Base-by-base conservation (phyloP, 35 echinoderm and acorn worm genomes). In the Chiridota heheva region DNA sequence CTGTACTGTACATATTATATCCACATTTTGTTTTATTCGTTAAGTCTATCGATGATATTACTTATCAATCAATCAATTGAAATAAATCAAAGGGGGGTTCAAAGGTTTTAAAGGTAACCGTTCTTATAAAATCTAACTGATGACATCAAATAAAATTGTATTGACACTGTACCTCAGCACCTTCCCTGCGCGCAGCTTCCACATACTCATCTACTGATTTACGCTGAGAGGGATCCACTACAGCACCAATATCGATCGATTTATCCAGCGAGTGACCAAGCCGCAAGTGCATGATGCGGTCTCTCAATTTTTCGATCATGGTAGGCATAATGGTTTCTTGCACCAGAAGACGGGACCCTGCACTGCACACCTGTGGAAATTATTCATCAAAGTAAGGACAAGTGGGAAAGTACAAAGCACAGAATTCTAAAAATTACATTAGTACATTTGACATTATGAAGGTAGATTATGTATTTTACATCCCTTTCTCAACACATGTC, bases 261-360 rank as follows among this genome's bases (percentile, higher is more conserved):
- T 98, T 98, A 41, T 91, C 95, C 73, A 91, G 51, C 16, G 95
- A 98, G 67, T 98, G 79, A 10, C 95, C 95, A 13, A 91, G 73
- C 7, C 95, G 64, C 1, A 98, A 77, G 58, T 91, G 80, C 59
- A 83, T 70, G 42, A 98, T 91, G 30, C 95, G 60, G 58, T 91
- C 95, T 36, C 89, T 76, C 20, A 98, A 68, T 63, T 98, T 98
- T 0, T 87, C 89, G 27, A 91, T 73, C 53, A 98, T 43, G 15
- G 72, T 81, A 32, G 73, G 15, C 29, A 70, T 74, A 5, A 91
- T 72, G 0, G 84, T 91, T 62, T 98, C 95, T 34, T 98, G 95
- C 20, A 98, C 89, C 2, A 98, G 38, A 4, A 98, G 73, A 25
- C 95, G 71, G 35, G 95, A 98, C 1, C 95, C 95, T 37, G 88